Conservation (phyloP, 1,140 invertebrate species). For the Camponotus vicinus region DNA sequence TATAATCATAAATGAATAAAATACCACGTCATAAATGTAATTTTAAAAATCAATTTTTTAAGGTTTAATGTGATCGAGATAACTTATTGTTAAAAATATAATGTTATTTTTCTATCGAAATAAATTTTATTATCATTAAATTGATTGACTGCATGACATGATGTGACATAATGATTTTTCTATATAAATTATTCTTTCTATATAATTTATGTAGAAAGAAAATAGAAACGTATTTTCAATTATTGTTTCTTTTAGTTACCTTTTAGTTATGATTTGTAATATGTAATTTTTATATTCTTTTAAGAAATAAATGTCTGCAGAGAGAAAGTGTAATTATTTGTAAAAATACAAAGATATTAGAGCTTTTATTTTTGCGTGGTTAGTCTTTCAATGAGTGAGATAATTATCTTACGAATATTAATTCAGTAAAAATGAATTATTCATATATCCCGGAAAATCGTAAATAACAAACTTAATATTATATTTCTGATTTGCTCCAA, state of each 20-base stretch:
- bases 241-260: background rate
- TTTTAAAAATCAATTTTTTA: background rate
- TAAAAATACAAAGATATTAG: background rate
- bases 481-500: too few relatives aligned
- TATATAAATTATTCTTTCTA: background rate
- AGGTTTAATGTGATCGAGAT: background rate
- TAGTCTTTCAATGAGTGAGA: background rate
- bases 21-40: background rate
- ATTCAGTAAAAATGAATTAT: background rate
- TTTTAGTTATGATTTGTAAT: background rate
- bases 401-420: background rate
- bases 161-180: background rate
- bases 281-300: background rate
- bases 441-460: too few relatives aligned
- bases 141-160: background rate
- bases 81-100: background rate
- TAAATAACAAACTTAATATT: too few relatives aligned
- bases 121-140: slow-evolving; percentile 9
- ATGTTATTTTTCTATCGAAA: background rate
- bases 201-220: background rate
- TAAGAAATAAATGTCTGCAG: background rate
- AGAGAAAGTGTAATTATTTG: background rate
- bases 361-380: background rate
- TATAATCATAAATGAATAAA: background rate
- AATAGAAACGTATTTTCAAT: background rate